Base-by-base conservation (phyloP, 1,140 invertebrate species). In the Hyles euphorbiae region DNA sequence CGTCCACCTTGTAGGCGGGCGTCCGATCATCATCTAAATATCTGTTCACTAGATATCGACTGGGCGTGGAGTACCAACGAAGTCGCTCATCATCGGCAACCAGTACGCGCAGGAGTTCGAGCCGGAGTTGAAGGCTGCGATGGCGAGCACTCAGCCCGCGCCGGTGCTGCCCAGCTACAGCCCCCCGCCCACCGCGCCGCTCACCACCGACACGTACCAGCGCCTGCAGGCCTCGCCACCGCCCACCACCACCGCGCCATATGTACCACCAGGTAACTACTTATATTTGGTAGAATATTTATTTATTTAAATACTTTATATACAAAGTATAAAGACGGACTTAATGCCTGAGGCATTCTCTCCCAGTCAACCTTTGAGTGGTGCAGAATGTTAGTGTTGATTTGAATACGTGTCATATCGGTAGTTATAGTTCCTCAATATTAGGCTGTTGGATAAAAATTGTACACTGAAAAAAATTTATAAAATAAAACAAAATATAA, bases 71-170 rank as follows among this genome's bases (percentile, higher is more conserved):
- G 59, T 85, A 22, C 64, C 67, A n/a, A 65, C 63, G 33, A 89
- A 83, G 53, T 81, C 85, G 0, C 75, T 90, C 1, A 87, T 89
- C 48, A 89, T 90, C 70, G 79, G 80, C 65, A 90, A 89, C 58
- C 87, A 87, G 49, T 89, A 88, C 60, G 86, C 82, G 56, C 83
- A 86, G 60, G 83, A 88, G 60, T 79, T 75, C 44, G 89, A 90
- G 48, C 83, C 82, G 0, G 86, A 87, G 53, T 67, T 77, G 6
- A 83, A 88, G 55, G 82, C 83, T 33, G 61, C 65, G 7, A 48
- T 63, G 32, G 46, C 46, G 0, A 60, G 60, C 43, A 66, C 63
- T 3, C 51, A 63, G 52, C 43, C 64, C n/a, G 60, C 56, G n/a
- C 62, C 63, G 2, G 47, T 58, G 7, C 50, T 46, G 12, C 36